Base-by-base conservation (phyloP, 2,113 vertebrate species). In the Camelus bactrianus region DNA sequence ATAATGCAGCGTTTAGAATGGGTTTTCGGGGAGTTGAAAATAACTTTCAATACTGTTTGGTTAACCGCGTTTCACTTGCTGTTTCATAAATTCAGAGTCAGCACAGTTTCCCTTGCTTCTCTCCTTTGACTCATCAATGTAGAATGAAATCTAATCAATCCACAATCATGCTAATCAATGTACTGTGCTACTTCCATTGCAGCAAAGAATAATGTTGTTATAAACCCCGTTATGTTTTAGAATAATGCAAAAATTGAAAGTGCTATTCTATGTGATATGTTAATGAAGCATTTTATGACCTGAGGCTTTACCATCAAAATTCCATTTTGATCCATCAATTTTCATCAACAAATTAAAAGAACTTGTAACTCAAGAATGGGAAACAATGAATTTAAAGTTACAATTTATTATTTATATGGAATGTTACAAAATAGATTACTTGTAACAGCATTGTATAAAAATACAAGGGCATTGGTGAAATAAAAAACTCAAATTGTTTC, bases 201-300 rank as follows among this genome's bases (percentile, higher is more conserved):
- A 38, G 64, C 82, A 89, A 89, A 94, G 70, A 96, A 77, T 93
- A 89, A 97, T 81, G 91, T 56, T 88, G 56, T 96, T 96, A 93
- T 94, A 93, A 94, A 96, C 35, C 84, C 89, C 48, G 85, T 84
- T 96, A 89, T 86, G 95, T 96, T 95, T 95, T 77, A 92, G 70
- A 96, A 91, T 89, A 96, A 93, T 64, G 83, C 58, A 92, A 82
- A 97, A 76, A 97, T 64, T 81, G 82, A 95, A 97, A 96, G 16
- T 89, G 94, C 94, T 91, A 46, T 67, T 97, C 54, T 93, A 52
- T 90, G 70, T 81, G 79, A 69, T 95, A 98, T 97, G 93, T n/a
- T 98, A 96, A 98, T 97, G 93, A 96, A 73, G 60, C 86, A 82
- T 95, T 97, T 97, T 97, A 97, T 95, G 96, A 96, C 94, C 83